These are phyloP conservation scores for Drosophila quadrilineata DNA, from an alignment of 1,140 invertebrate species.

Conservation along the genomic window DNA sequence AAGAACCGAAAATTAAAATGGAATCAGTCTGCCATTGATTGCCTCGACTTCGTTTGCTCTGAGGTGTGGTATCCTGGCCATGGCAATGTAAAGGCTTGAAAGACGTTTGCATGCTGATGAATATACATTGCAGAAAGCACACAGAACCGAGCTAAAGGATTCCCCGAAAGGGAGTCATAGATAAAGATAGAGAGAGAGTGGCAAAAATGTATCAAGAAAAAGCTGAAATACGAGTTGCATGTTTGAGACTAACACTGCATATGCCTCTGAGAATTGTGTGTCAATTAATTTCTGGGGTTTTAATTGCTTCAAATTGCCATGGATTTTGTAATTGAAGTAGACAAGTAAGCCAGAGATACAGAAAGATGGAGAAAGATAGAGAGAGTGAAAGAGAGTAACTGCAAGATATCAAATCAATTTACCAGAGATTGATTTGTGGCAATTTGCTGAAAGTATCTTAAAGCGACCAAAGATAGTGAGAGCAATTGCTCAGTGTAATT, in stretches of 20 bases:
- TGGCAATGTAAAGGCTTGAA: constrained; percentile 23
- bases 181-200: constrained; percentile 6
- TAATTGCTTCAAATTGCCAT: constrained; percentile 36
- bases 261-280: constrained; percentile 2
- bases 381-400: too few relatives aligned
- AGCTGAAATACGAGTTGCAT: constrained; percentile 11
- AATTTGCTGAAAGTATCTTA: background rate
- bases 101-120: constrained; percentile 64
- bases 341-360: background rate
- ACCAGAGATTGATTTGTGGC: too few relatives aligned
- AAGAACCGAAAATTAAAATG: constrained; percentile 53
- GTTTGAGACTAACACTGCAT: too few relatives aligned
- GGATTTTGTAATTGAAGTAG: too few relatives aligned
- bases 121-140: constrained; percentile 16
- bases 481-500: constrained; percentile 6
- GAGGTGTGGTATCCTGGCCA: background rate
- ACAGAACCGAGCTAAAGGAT: too few relatives aligned
- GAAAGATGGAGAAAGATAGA: too few relatives aligned
- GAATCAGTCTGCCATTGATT: constrained; percentile 53
- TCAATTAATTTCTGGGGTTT: constrained; percentile 44
- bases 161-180: too few relatives aligned
- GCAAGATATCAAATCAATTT: too few relatives aligned
- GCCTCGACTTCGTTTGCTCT: constrained; percentile 17
- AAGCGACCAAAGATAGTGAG: background rate
- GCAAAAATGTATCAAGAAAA: background rate